These are phyloP conservation scores for Tachyglossus aculeatus DNA, from an alignment of 2,797 vertebrate species.

Conservation along the genomic window DNA sequence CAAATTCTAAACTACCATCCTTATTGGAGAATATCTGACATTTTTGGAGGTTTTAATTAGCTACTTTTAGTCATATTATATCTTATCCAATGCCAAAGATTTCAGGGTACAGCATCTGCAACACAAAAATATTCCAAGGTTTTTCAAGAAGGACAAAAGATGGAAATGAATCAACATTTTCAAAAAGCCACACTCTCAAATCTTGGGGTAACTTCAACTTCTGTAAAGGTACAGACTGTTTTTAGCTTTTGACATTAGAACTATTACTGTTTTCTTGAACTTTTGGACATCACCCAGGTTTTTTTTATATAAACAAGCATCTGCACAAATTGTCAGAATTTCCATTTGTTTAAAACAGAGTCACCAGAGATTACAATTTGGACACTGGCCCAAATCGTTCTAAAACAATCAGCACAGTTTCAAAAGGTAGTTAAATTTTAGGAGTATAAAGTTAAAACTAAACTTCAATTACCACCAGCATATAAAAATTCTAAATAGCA, in stretches of 20 bases:
- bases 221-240: conserved; percentile 35
- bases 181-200: neutral
- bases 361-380: conserved; percentile 36
- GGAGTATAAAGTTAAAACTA: neutral
- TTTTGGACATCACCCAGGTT: conserved; percentile 54
- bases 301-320: conserved; percentile 59
- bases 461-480: neutral
- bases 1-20: neutral
- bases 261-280: conserved; percentile 22
- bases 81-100: neutral
- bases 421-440: neutral
- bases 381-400: conserved; percentile 26
- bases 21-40: neutral
- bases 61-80: neutral
- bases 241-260: conserved; percentile 43
- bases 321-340: conserved; percentile 59
- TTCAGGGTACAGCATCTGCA: neutral
- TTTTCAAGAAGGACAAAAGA: conserved; percentile 2
- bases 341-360: conserved; percentile 50
- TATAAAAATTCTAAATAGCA: neutral
- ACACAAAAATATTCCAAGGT: neutral
- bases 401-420: neutral
- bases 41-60: neutral
- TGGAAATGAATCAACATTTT: conserved; percentile 5
- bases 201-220: neutral